These are phyloP conservation scores for Ceratitis capitata DNA, from an alignment of 1,140 invertebrate species.

Conservation along the genomic window DNA sequence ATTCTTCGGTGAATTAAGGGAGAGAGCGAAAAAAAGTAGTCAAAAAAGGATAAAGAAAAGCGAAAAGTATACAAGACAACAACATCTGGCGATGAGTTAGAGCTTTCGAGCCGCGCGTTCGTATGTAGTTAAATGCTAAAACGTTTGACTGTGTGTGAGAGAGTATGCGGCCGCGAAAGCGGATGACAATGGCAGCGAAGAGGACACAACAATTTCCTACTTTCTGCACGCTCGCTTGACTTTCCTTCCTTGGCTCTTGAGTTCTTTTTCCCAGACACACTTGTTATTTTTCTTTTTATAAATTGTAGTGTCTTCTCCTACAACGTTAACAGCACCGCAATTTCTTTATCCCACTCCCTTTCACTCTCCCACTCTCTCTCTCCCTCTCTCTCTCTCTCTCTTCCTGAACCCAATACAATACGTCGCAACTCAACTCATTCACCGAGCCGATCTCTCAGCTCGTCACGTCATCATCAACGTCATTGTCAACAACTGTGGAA, in stretches of 20 bases:
- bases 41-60: background rate
- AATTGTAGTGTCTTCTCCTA: background rate
- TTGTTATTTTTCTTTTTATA: background rate
- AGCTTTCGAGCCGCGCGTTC: background rate
- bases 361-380: background rate
- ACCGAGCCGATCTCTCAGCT: background rate
- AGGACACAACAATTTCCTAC: constrained; percentile 31
- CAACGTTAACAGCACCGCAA: background rate
- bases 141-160: background rate
- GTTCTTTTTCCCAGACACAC: background rate
- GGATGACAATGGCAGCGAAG: background rate
- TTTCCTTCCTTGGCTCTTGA: background rate
- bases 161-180: background rate
- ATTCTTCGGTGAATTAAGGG: background rate
- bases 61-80: background rate
- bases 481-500: constrained; percentile 38
- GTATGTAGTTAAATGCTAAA: background rate
- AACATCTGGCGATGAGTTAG: background rate
- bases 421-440: background rate
- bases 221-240: background rate
- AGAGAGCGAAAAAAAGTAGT: background rate
- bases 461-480: constrained; percentile 34
- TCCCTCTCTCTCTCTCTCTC: no score
- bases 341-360: background rate
- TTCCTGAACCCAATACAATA: no score